Evolutionary conservation across 1,140 invertebrate species (phyloP).

Genomic region (Babylonia areolata): DNA sequence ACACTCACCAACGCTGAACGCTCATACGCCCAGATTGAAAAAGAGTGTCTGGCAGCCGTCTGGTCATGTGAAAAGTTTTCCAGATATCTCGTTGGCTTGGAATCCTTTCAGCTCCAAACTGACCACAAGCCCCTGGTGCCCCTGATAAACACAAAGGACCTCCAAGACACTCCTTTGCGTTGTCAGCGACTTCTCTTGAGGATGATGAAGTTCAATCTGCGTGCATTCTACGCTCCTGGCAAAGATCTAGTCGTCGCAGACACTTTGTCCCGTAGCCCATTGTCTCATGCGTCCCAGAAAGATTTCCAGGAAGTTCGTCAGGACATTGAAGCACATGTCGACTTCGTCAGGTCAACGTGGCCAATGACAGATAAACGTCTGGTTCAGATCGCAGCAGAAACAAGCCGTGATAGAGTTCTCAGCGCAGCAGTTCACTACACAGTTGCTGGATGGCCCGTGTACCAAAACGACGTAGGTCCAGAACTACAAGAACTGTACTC

Average conservation of each 20-base stretch:
- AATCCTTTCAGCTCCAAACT: slow-evolving; percentile 58
- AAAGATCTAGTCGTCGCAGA: slow-evolving; percentile 33
- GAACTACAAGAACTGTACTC: not conserved
- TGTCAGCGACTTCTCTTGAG: slow-evolving; percentile 53
- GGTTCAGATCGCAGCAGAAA: not conserved
- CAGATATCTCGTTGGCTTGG: slow-evolving; percentile 75
- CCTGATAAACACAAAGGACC: slow-evolving; percentile 45
- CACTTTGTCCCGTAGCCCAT: slow-evolving; percentile 37
- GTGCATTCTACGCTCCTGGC: slow-evolving; percentile 33
- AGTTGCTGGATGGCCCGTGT: not conserved
- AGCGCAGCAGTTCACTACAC: not conserved
- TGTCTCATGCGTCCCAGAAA: not conserved
- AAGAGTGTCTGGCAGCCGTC: slow-evolving; percentile 77
- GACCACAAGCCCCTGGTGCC: slow-evolving; percentile 72
- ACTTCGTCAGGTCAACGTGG: not conserved
- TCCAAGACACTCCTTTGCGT: slow-evolving; percentile 39
- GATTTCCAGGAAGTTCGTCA: not conserved
- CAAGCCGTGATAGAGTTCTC: not conserved
- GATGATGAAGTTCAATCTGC: slow-evolving; percentile 26
- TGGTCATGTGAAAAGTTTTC: slow-evolving; percentile 78
- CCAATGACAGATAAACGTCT: not conserved
- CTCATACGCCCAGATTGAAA: slow-evolving; percentile 78
- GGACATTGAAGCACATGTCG: not conserved
- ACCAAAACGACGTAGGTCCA: not conserved
- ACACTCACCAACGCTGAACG: slow-evolving; percentile 66